Conservation (phyloP, 2,888 invertebrate genomes). For the Orgyia antiqua region DNA sequence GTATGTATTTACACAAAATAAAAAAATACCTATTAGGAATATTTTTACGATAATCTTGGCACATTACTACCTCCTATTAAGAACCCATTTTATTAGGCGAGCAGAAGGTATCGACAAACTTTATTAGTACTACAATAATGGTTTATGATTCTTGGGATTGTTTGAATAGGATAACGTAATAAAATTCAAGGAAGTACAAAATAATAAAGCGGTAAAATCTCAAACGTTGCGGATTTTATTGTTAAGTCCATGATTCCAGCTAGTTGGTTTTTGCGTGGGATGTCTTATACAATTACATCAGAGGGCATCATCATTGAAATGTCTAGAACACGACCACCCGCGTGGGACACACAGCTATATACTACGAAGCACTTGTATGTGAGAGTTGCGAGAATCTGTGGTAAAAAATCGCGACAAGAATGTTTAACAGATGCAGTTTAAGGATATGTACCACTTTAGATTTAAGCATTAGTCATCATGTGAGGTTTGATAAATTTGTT, state of each 20-base stretch:
- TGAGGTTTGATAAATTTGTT: constrained; percentile 4
- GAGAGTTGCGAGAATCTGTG: constrained; percentile 16
- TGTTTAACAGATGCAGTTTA: constrained; percentile 20
- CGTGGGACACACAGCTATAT: constrained; percentile 46
- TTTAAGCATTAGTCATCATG: constrained; percentile 7
- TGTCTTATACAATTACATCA: constrained; percentile 52
- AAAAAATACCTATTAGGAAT: no score
- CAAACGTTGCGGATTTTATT: constrained; percentile 41
- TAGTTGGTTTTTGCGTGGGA: constrained; percentile 52
- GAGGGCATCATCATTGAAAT: constrained; percentile 59
- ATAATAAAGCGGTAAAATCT: constrained; percentile 19
- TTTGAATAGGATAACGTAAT: constrained; percentile 45
- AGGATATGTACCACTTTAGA: constrained; percentile 7
- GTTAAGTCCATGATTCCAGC: constrained; percentile 49
- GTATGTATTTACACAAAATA: no score
- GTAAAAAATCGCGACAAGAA: constrained; percentile 12
- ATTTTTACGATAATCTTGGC: no score
- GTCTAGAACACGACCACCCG: constrained; percentile 63
- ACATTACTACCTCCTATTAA: constrained; percentile 6
- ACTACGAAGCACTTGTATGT: constrained; percentile 35
- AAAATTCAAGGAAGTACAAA: constrained; percentile 47
- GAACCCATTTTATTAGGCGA: constrained; percentile 23
- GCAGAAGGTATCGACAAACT: constrained; percentile 23
- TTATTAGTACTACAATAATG: constrained; percentile 42
- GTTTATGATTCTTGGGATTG: constrained; percentile 37